Conservation (phyloP, 2,888 invertebrate species). For the Aphidius colemani region DNA sequence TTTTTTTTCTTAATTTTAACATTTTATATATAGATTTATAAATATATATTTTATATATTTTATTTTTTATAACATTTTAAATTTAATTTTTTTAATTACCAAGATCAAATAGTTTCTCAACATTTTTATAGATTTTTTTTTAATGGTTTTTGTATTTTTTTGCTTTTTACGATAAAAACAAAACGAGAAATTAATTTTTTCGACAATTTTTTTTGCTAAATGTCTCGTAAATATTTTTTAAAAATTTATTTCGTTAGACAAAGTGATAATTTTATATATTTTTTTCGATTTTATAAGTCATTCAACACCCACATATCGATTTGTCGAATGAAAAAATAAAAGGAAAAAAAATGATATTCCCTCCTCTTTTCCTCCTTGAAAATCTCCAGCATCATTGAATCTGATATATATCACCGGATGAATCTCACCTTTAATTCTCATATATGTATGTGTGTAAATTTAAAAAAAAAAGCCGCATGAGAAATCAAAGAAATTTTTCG, state of each 20-base stretch:
- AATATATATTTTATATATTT: no score
- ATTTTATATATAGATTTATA: no score
- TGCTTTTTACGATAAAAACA: not conserved
- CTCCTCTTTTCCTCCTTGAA: slow-evolving; percentile 10
- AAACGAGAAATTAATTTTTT: not conserved
- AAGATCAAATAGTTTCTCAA: no score
- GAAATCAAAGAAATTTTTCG: not conserved
- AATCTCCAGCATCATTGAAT: slow-evolving; percentile 31
- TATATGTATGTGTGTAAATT: slow-evolving; percentile 7
- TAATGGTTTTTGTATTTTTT: no score
- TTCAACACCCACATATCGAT: slow-evolving; percentile 54
- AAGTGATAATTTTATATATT: slow-evolving; percentile 6
- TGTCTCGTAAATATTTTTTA: not conserved
- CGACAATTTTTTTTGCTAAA: not conserved
- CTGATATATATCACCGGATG: slow-evolving; percentile 55
- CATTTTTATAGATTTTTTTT: no score
- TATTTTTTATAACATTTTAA: no score
- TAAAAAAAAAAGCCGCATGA: slow-evolving; percentile 17
- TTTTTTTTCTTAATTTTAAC: no score
- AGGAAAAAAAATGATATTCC: no score
- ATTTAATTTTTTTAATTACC: no score
- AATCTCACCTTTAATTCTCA: slow-evolving; percentile 20
- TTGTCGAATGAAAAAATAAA: slow-evolving; percentile 41
- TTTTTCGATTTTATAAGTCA: slow-evolving; percentile 45
- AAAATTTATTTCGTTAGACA: slow-evolving; percentile 45